A percentile compares a stretch with the other conserved stretches of the same genome.
These are phyloP conservation scores for Panopea generosa DNA, from an alignment of 2,888 invertebrate species.

Conservation along the genomic window DNA sequence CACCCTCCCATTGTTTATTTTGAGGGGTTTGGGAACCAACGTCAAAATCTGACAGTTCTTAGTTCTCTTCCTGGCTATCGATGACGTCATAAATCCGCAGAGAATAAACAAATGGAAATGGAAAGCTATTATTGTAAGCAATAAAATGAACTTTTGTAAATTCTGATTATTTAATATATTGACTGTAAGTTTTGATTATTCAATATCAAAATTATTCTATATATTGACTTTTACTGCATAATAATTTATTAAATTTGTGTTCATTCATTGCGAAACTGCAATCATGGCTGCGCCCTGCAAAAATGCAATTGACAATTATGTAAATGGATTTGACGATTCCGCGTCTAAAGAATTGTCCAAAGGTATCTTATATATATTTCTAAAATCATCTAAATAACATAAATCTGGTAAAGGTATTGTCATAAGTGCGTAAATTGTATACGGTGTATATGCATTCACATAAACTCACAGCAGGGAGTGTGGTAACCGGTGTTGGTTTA, in stretches of 20 bases:
- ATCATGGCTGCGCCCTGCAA: conserved; percentile 76
- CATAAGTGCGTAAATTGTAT: too few species aligned
- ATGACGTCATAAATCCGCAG: conserved; percentile 21
- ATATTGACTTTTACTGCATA: too few species aligned
- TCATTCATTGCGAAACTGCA: conserved; percentile 13
- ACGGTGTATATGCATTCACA: too few species aligned
- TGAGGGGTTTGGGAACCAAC: conserved; percentile 41
- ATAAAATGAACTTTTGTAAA: too few species aligned
- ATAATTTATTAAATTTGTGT: too few species aligned
- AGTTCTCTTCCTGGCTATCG: conserved; percentile 29
- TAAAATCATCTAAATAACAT: too few species aligned
- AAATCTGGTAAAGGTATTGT: neutral
- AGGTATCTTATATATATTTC: too few species aligned
- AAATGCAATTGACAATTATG: conserved; percentile 60
- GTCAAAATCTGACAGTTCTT: conserved; percentile 48
- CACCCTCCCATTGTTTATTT: conserved; percentile 82
- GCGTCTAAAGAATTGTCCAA: conserved; percentile 21
- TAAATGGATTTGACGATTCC: conserved; percentile 60
- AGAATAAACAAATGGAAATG: neutral
- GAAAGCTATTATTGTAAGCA: neutral
- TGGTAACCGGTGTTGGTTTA: too few species aligned
- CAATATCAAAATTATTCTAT: too few species aligned
- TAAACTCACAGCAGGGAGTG: too few species aligned
- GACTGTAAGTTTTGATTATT: too few species aligned
- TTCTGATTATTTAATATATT: too few species aligned